Evolutionary conservation across 1,140 invertebrate species (phyloP), one percentile per base, ranked within the genome.

Genomic region (Ephestia elutella): DNA sequence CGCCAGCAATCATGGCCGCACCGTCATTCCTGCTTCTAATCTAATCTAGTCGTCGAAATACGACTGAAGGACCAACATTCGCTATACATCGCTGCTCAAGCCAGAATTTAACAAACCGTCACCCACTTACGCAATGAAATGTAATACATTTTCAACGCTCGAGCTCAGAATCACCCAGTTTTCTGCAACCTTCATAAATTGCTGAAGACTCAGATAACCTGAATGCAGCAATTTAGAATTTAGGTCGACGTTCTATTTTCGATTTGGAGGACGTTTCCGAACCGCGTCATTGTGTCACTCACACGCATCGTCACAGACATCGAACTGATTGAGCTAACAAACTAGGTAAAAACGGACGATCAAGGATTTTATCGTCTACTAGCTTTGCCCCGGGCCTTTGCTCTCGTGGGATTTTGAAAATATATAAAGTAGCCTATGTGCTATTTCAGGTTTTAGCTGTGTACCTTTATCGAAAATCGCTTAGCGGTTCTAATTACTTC

Each of bases 211-310:
- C 53, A 62, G 82, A 86, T 86, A 86, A 79, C 79, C 75, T 77
- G 68, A 74, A 80, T 79, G 66, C 60, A 18, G 54, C 53, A 71
- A 86, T 82, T 75, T 82, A 60, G 78, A 71, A 86, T 82, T 75
- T 82, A 60, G 78, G 83, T 76, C 76, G 48, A 63, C 70, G 73
- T 66, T 69, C 73, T 60, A 75, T 74, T 75, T 79, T 74, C 48
- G 32, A 56, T 63, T 58, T 69, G 57, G 63, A 73, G 66, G 71
- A 65, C 69, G 65, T 73, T 64, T 44, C 38, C 0, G n/a, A 15
- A 15, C 32, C 32, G 59, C 66, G 59, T 70, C 57, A 69, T 58
- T 66, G 63, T 71, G 65, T 73, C 62, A 59, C 56, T 73, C 30
- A 7, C 21, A 49, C 54, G 49, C 30, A 32, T 4, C 30, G 30